phyloP scores from a whole-genome alignment of 92 coral and sea anemone species.

The Scolanthus callimorphus region DNA sequence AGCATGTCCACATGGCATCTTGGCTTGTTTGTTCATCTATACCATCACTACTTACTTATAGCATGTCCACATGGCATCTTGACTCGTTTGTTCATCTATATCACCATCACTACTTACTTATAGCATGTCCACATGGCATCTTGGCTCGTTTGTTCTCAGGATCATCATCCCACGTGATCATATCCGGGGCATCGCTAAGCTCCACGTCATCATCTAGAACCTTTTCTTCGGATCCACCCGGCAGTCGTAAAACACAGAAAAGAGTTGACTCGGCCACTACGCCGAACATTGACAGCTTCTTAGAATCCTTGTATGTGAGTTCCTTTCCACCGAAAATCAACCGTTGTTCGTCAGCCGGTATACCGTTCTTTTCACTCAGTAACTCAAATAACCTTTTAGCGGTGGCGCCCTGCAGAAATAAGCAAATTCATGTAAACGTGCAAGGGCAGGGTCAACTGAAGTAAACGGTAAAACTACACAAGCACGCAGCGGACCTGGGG shows the following conservation, averaged over 20 bases:
- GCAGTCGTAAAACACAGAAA: slow-evolving; percentile 50
- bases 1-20: too few relatives aligned
- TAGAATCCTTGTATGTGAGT: slow-evolving; percentile 34
- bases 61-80: too few relatives aligned
- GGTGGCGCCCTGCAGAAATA: slow-evolving; percentile 57
- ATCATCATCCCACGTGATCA: slow-evolving; percentile 96
- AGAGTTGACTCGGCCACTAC: slow-evolving; percentile 46
- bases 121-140: slow-evolving; percentile 96
- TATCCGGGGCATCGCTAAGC: slow-evolving; percentile 71
- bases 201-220: slow-evolving; percentile 77
- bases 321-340: slow-evolving; percentile 43
- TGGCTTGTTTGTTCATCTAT: too few relatives aligned
- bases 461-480: too few relatives aligned
- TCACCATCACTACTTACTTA: too few relatives aligned
- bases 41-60: too few relatives aligned
- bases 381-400: slow-evolving; percentile 51
- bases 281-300: slow-evolving; percentile 52
- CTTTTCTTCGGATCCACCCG: slow-evolving; percentile 57
- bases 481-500: too few relatives aligned
- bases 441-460: too few relatives aligned
- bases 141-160: slow-evolving; percentile 81
- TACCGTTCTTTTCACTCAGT: slow-evolving; percentile 32
- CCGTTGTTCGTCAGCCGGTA: slow-evolving; percentile 45
- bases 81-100: too few relatives aligned
- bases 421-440: too few relatives aligned